Evolutionary conservation across 2,888 invertebrate species (phyloP).

Genomic region (Agonopterix arenella): DNA sequence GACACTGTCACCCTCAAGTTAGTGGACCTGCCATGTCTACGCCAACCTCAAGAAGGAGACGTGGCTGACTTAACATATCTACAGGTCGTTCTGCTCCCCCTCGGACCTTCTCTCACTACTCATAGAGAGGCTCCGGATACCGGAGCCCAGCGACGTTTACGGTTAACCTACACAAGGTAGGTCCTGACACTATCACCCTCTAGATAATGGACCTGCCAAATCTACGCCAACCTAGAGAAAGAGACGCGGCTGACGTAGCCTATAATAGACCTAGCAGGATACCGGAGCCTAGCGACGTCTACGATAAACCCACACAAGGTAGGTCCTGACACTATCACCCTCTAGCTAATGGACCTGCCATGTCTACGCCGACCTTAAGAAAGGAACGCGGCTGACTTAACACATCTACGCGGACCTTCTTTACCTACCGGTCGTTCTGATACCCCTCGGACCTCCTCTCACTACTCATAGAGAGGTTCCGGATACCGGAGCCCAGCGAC

Average conservation of each 20-base stretch:
- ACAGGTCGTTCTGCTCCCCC: conserved; percentile 90
- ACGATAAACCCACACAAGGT: conserved; percentile 76
- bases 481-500: conserved; percentile 82
- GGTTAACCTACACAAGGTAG: conserved; percentile 70
- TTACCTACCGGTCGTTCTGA: conserved; percentile 91
- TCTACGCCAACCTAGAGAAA: no score
- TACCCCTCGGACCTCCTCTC: conserved; percentile 90
- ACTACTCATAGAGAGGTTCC: conserved; percentile 92
- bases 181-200: no score
- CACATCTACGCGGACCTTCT: conserved; percentile 98
- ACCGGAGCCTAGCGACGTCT: conserved; percentile 84
- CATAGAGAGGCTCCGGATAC: conserved; percentile 94
- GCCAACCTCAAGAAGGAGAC: no score
- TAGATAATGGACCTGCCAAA: no score
- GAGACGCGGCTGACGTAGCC: no score
- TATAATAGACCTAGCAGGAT: no score
- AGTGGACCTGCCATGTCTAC: no score
- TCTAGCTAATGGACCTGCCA: no score
- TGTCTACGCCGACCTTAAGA: no score
- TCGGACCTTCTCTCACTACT: conserved; percentile 91
- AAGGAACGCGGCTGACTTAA: conserved; percentile 87
- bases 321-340: no score
- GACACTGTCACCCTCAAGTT: no score
- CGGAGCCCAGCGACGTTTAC: conserved; percentile 90
- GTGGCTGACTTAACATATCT: conserved; percentile 97